Conservation (phyloP, 2,888 invertebrate genomes). For the Troglohyphantes excavatus region DNA sequence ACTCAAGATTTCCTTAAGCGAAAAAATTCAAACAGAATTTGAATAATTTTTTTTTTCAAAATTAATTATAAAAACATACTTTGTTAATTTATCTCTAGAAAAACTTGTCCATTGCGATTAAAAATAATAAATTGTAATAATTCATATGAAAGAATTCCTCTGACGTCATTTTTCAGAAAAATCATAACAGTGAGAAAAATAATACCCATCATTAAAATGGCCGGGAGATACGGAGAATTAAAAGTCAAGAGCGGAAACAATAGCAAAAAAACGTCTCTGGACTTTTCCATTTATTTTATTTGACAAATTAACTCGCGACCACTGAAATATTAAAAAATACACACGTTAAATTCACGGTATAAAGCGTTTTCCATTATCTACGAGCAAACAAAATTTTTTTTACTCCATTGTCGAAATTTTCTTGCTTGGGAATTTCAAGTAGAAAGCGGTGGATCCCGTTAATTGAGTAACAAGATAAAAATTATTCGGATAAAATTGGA, state of each 20-base stretch:
- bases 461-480: conserved; percentile 5
- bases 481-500: background rate
- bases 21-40: too few relatives aligned
- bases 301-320: background rate
- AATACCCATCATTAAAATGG: background rate
- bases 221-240: background rate
- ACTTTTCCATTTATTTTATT: background rate
- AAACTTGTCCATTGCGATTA: too few relatives aligned
- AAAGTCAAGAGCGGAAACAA: background rate
- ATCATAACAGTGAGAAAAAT: too few relatives aligned
- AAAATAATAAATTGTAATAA: too few relatives aligned
- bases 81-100: too few relatives aligned
- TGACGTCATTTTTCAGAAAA: too few relatives aligned
- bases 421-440: background rate
- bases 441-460: background rate
- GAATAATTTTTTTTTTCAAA: too few relatives aligned
- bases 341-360: background rate
- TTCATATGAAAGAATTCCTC: too few relatives aligned
- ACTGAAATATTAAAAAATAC: background rate
- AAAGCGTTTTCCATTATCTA: background rate
- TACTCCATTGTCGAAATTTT: background rate
- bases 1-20: too few relatives aligned
- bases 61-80: too few relatives aligned
- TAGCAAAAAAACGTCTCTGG: background rate
- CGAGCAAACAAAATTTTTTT: background rate